A percentile compares a stretch with the other conserved stretches of the same genome.
Evolutionary conservation across 2,797 vertebrate species (phyloP).

Genomic region (Gambusia yucatana): DNA sequence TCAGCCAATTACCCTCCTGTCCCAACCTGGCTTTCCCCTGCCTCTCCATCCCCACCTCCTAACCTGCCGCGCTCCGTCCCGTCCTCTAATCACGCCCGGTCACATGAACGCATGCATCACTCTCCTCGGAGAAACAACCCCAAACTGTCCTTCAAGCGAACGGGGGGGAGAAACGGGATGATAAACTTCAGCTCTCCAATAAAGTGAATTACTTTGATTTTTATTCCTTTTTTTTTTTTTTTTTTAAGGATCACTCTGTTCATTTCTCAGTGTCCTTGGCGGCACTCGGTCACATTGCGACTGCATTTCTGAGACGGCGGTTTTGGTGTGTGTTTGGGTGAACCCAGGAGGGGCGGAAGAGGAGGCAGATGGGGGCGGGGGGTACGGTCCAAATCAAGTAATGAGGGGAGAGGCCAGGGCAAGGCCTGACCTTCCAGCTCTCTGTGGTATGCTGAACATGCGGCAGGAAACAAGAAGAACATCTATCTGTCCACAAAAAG

Average conservation of each 20-base stretch:
- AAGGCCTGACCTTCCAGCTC: slow-evolving; percentile 68
- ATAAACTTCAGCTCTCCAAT: slow-evolving; percentile 59
- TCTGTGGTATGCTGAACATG: slow-evolving; percentile 76
- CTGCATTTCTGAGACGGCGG: slow-evolving; percentile 48
- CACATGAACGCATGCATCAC: slow-evolving; percentile 23
- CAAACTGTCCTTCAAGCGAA: slow-evolving; percentile 47
- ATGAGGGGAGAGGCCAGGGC: slow-evolving; percentile 37
- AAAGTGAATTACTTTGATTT: slow-evolving; percentile 66
- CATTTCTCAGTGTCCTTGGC: slow-evolving; percentile 10
- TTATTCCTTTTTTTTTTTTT: slow-evolving; percentile 57
- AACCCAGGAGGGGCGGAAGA: slow-evolving; percentile 39
- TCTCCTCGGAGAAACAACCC: slow-evolving; percentile 16
- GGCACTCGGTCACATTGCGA: slow-evolving; percentile 13
- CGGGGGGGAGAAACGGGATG: slow-evolving; percentile 35
- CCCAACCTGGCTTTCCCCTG: slow-evolving; percentile 39
- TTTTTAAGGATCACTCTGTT: slow-evolving; percentile 3
- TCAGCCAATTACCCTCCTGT: slow-evolving; percentile 72
- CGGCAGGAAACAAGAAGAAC: slow-evolving; percentile 67
- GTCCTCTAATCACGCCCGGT: slow-evolving; percentile 55
- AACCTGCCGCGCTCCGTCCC: slow-evolving; percentile 53
- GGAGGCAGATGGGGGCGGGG: fast-evolving
- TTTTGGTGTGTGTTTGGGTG: slow-evolving; percentile 58
- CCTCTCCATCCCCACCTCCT: slow-evolving; percentile 45
- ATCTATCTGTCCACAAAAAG: slow-evolving; percentile 69
- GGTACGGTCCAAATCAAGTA: slow-evolving; percentile 48